Base-by-base conservation (phyloP, 2,797 vertebrate genomes). In the Lophius americanus region DNA sequence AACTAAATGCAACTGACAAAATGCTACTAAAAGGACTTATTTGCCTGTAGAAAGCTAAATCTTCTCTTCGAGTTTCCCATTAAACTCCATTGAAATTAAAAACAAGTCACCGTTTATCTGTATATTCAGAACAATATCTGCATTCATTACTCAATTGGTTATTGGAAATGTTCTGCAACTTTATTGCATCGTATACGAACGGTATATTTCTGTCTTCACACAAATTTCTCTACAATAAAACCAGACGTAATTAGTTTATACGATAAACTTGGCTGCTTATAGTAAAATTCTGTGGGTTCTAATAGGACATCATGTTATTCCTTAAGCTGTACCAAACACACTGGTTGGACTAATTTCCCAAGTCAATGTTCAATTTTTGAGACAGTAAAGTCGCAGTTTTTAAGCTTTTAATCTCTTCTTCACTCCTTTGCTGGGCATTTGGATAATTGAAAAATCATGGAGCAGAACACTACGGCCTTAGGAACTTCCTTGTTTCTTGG, bases 361-460 rank as follows among this genome's bases (percentile, higher is more conserved):
- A 23, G 23, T 23, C 55, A 36, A 35, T 62, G 33, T 33, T 73
- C 42, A 23, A 23, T 23, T 50, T 74, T n/a, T 3, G n/a, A 44
- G 39, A 47, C 42, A 48, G 49, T 39, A 53, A 64, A 60, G 59
- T 71, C 49, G 12, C 23, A 1, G 46, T 70, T 44, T 51, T 61
- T n/a, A 9, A 39, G 42, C 54, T 60, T 59, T 74, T 36, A 43
- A 48, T 61, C 53, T 76, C 10, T 53, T 14, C 41, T 64, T 32
- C 32, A 55, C 39, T 39, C 23, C 8, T 36, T 47, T 33, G n/a
- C 51, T 14, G 33, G 33, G 58, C 77, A 60, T 32, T 35, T 46
- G 55, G 65, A 68, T 71, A 61, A 79, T 70, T 73, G 56, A 81
- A 79, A 76, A 72, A 47, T 60, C 35, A 55, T 23, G 23, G 37